Conservation (phyloP, 2,113 vertebrate genomes). For the Percina caprodes region DNA sequence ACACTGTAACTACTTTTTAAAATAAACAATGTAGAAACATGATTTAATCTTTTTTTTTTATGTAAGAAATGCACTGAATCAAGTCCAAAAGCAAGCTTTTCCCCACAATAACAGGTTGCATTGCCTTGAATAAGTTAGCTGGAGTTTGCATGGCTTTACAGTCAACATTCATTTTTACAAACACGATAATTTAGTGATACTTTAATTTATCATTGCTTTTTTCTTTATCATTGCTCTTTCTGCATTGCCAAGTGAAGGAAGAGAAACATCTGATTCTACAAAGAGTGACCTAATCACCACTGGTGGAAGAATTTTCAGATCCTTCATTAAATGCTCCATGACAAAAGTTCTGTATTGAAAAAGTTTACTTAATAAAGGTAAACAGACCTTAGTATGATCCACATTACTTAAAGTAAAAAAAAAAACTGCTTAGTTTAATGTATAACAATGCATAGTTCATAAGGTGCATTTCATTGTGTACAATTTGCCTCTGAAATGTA, state of each 20-base stretch:
- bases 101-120: background rate
- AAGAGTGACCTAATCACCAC: background rate
- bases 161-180: background rate
- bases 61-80: background rate
- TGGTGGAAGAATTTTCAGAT: background rate
- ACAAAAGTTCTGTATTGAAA: background rate
- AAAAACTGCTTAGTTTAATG: background rate
- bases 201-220: background rate
- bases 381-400: no score
- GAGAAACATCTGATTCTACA: background rate
- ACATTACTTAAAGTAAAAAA: background rate
- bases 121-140: background rate
- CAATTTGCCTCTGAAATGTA: background rate
- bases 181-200: background rate
- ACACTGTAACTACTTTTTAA: constrained; percentile 33
- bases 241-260: background rate
- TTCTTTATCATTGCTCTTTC: no score
- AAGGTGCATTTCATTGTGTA: background rate
- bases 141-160: background rate
- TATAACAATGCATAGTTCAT: background rate
- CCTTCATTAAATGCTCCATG: background rate
- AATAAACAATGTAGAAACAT: constrained; percentile 23
- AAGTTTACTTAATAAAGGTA: background rate
- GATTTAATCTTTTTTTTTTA: background rate
- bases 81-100: background rate